Evolutionary conservation across 2,888 invertebrate genomes (phyloP), one percentile per base, ranked within the genome.

Genomic region (Dicyrtomina minuta): DNA sequence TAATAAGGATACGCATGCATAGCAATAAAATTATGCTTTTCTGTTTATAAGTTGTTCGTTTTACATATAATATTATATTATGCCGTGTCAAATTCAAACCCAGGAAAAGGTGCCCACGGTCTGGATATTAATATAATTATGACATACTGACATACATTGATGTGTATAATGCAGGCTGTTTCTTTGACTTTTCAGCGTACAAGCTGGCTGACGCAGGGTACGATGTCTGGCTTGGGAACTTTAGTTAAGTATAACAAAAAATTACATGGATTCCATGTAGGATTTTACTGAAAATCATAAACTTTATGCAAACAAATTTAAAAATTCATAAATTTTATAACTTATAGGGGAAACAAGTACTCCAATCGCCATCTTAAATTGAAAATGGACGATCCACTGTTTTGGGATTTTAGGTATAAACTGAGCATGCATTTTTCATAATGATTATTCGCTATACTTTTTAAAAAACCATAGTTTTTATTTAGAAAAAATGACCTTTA

Each of bases 311-410:
- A 12, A 41, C 13, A 41, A 41, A 12, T 41, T 41, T 41, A 12
- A 12, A 13, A 41, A 41, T 41, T 8, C 17, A 15, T 13, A 46
- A n/a, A n/a, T n/a, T n/a, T n/a, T n/a, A n/a, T n/a, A n/a, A n/a
- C n/a, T n/a, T n/a, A n/a, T n/a, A n/a, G n/a, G n/a, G 87, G 87
- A 26, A 87, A 86, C 77, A 81, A 83, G 43, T 87, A 86, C 75
- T 81, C 82, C 1, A 81, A 81, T 61, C 81, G 81, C 44, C 86
- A 87, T 76, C 79, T 80, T 13, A 79, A 79, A n/a, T 80, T 84
- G 39, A 78, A 79, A 12, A 81, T 83, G 2, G 77, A 72, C 1
- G 80, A 82, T 70, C 79, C 77, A 51, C 75, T 74, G 33, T 82
- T 81, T 72, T 82, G 82, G 82, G 78, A 82, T 68, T 82, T 82